These are phyloP conservation scores for Therioaphis trifolii DNA, from an alignment of 2,888 invertebrate species.

Conservation along the genomic window DNA sequence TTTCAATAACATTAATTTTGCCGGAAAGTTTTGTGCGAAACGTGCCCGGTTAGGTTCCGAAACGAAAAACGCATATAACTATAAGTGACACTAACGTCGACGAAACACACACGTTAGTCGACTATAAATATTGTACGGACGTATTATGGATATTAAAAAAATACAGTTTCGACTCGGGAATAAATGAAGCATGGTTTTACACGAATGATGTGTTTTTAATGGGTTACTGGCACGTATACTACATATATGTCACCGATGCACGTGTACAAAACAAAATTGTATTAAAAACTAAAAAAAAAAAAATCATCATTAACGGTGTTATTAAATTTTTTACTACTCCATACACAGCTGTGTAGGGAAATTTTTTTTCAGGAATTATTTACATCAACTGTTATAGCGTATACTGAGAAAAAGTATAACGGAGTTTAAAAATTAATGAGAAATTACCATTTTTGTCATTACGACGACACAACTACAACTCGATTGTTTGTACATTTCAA, in stretches of 20 bases:
- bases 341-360: not conserved
- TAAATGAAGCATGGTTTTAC: conserved; percentile 6
- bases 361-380: not conserved
- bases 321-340: conserved; percentile 1
- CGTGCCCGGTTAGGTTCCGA: too few species aligned
- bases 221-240: conserved; percentile 30
- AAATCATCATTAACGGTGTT: not conserved
- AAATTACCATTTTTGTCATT: too few species aligned
- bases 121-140: not conserved
- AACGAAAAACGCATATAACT: too few species aligned
- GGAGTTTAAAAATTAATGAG: too few species aligned
- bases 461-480: too few species aligned
- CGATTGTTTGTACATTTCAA: too few species aligned
- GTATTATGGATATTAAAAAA: conserved; percentile 26
- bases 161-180: not conserved
- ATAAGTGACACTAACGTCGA: too few species aligned
- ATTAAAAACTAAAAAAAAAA: not conserved
- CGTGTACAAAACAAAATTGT: conserved; percentile 2
- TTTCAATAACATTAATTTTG: not conserved
- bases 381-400: not conserved
- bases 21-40: not conserved
- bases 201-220: conserved; percentile 42
- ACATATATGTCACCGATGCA: not conserved
- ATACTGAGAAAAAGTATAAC: not conserved
- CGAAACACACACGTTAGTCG: not conserved